Percentiles rank a stretch among this genome's conserved stretches.
Conservation (phyloP, 2,113 vertebrate species). For the Lamprologus callipterus region DNA sequence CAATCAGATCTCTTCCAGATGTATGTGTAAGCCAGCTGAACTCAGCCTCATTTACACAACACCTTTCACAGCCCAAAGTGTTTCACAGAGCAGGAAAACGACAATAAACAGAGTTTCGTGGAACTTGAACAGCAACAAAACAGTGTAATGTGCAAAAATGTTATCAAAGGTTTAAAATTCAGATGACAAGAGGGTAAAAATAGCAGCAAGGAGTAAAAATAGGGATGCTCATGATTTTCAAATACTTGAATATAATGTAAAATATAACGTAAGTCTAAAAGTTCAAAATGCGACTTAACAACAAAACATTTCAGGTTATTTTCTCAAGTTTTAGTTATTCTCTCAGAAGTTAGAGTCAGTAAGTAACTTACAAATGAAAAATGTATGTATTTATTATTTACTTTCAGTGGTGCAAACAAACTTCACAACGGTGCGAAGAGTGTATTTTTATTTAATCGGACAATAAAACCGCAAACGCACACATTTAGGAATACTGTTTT, state of each 20-base stretch:
- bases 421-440: not conserved
- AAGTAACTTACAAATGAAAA: not conserved
- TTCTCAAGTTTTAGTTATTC: not conserved
- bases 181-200: not conserved
- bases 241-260: not conserved
- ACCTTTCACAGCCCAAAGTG: not conserved
- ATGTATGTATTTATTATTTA: not conserved
- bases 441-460: not conserved
- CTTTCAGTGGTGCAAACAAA: not conserved
- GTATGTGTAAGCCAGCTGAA: not conserved
- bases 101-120: not conserved
- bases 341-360: not conserved
- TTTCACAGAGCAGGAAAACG: not conserved
- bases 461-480: not conserved
- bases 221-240: not conserved
- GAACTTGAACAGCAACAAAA: not conserved
- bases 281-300: not conserved
- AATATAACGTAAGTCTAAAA: not conserved
- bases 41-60: not conserved
- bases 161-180: not conserved
- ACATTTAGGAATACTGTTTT: not conserved
- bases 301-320: not conserved
- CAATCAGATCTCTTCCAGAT: not conserved
- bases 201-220: not conserved
- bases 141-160: not conserved